A percentile compares a stretch with the other conserved stretches of the same genome.
Conservation (phyloP, 2,113 vertebrate species). For the Acinonyx jubatus region DNA sequence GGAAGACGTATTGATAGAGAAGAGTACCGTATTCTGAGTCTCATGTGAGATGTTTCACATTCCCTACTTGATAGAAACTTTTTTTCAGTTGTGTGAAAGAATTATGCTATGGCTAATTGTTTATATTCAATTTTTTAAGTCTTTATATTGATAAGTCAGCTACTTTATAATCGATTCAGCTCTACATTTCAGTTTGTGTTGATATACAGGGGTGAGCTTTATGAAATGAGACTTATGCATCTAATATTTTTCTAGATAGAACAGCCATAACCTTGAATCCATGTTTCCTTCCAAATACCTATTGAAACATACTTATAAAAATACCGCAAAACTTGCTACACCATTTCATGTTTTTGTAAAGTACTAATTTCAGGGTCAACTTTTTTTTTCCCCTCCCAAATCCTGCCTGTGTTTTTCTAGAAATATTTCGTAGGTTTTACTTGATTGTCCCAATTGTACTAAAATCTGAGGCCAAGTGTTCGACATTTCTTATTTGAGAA, state of each 20-base stretch:
- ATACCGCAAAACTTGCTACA: not conserved
- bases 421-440: not conserved
- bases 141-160: not conserved
- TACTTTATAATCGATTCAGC: not conserved
- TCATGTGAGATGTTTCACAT: not conserved
- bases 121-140: not conserved
- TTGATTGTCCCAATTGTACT: not conserved
- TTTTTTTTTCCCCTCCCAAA: not conserved
- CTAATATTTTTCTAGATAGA: not conserved
- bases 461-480: not conserved
- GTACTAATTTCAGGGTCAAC: not conserved
- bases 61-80: fast-evolving
- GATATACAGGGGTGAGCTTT: not conserved
- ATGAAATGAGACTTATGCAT: not conserved
- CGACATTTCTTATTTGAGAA: not conserved
- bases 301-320: not conserved
- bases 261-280: not conserved
- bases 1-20: not conserved
- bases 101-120: not conserved
- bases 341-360: not conserved
- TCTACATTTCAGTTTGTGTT: not conserved
- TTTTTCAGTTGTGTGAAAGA: not conserved
- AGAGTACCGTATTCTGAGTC: not conserved
- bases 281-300: not conserved
- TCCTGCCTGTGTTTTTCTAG: not conserved